Evolutionary conservation across 1,140 invertebrate species (phyloP).

Genomic region (Brachionus paranguensis): DNA sequence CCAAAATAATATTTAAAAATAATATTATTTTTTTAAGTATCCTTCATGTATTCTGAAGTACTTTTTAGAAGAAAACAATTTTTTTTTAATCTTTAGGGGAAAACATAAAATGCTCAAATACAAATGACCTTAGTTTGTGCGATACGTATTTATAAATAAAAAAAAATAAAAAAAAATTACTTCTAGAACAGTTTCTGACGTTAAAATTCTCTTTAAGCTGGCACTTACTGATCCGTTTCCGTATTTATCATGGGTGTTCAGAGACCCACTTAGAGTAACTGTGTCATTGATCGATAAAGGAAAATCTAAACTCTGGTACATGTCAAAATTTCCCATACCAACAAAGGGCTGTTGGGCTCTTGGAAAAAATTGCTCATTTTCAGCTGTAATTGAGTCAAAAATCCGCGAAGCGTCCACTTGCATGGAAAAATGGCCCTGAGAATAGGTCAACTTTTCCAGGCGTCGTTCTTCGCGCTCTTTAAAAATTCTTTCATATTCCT

Average conservation of each 20-base stretch:
- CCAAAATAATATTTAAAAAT: no score
- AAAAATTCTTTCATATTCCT: conserved; percentile 81
- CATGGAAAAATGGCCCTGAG: conserved; percentile 53
- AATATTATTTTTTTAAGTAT: no score
- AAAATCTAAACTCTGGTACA: conserved; percentile 23
- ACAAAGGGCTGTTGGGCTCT: background rate
- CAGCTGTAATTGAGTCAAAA: background rate
- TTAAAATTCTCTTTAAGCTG: background rate
- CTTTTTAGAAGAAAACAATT: no score
- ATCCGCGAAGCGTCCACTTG: background rate
- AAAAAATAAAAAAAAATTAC: background rate
- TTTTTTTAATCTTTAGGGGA: no score
- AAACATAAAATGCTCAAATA: no score
- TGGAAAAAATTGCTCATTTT: background rate
- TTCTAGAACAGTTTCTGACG: background rate
- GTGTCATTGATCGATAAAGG: conserved; percentile 2
- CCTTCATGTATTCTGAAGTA: no score
- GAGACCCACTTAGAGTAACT: background rate
- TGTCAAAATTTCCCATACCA: conserved; percentile 23
- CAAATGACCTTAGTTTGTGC: no score
- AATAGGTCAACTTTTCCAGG: conserved; percentile 79
- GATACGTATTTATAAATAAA: no score
- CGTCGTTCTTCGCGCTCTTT: conserved; percentile 71
- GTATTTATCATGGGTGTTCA: background rate
- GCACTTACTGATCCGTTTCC: conserved; percentile 25